Conservation (phyloP, 2,797 vertebrate genomes). For the Peromyscus attwateri region DNA sequence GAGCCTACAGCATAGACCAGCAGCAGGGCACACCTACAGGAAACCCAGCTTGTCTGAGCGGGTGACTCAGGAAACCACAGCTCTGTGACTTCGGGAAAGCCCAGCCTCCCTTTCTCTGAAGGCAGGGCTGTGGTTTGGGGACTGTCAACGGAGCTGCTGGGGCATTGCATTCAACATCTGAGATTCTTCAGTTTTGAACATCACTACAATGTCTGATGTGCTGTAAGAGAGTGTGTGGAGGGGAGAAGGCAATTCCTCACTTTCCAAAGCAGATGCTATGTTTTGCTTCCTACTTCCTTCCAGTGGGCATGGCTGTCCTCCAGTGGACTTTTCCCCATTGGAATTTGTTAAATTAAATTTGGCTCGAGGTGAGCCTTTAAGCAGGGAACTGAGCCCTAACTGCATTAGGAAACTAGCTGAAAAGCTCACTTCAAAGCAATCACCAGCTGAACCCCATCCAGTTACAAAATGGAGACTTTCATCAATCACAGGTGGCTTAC, state of each 20-base stretch:
- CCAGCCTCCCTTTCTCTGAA: conserved; percentile 27
- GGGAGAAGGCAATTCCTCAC: neutral
- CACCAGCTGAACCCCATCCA: neutral
- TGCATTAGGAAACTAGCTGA: neutral
- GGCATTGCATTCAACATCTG: neutral
- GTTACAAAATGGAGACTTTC: neutral
- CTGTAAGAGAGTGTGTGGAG: neutral
- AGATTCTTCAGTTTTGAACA: neutral
- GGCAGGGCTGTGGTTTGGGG: conserved; percentile 29
- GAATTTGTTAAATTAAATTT: neutral
- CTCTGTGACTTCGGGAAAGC: neutral
- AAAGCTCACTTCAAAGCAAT: neutral
- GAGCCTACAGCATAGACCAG: neutral
- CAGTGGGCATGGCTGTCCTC: too few relatives aligned
- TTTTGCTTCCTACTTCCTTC: neutral
- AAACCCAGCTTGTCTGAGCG: neutral
- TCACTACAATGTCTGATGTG: neutral
- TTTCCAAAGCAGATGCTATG: neutral
- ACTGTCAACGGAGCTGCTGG: neutral
- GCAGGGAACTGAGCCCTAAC: too few relatives aligned
- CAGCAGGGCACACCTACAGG: neutral
- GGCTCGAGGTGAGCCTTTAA: neutral
- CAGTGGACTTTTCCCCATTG: neutral
- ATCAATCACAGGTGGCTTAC: neutral
- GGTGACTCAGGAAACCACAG: conserved; percentile 64